A percentile compares a stretch with the other conserved stretches of the same genome.
phyloP scores from a whole-genome alignment of 2,888 invertebrate genomes.

The Eupithecia dodoneata region DNA sequence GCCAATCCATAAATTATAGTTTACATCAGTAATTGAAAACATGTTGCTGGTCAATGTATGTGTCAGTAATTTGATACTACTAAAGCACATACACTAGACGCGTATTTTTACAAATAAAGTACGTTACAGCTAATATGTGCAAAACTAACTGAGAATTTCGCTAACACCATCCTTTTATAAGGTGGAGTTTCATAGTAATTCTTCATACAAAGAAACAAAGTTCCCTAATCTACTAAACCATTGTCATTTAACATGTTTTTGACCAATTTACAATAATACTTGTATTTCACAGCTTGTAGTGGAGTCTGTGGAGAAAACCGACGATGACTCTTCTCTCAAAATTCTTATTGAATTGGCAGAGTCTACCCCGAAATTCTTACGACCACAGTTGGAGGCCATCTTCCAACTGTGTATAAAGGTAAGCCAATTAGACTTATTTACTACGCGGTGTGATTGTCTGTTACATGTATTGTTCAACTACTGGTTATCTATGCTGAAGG shows the following conservation, averaged over 20 bases:
- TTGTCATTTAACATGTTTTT: not conserved
- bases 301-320: slow-evolving; percentile 91
- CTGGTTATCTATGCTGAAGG: not conserved
- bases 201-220: slow-evolving; percentile 61
- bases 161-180: slow-evolving; percentile 75
- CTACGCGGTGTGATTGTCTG: not conserved
- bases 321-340: slow-evolving; percentile 96
- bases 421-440: slow-evolving; percentile 15
- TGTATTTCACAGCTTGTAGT: slow-evolving; percentile 85
- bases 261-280: not conserved
- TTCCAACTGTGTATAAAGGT: slow-evolving; percentile 78
- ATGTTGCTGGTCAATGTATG: not conserved
- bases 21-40: not conserved
- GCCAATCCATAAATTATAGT: not conserved
- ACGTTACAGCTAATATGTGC: slow-evolving; percentile 77
- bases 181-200: slow-evolving; percentile 81
- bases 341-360: slow-evolving; percentile 97
- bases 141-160: slow-evolving; percentile 75
- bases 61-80: not conserved
- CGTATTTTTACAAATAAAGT: slow-evolving; percentile 61
- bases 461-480: not conserved
- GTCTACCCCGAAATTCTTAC: slow-evolving; percentile 95
- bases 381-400: slow-evolving; percentile 93
- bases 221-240: not conserved
- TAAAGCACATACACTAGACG: slow-evolving; percentile 67